Conservation (phyloP, 2,888 invertebrate genomes). For the Doris montereyensis region DNA sequence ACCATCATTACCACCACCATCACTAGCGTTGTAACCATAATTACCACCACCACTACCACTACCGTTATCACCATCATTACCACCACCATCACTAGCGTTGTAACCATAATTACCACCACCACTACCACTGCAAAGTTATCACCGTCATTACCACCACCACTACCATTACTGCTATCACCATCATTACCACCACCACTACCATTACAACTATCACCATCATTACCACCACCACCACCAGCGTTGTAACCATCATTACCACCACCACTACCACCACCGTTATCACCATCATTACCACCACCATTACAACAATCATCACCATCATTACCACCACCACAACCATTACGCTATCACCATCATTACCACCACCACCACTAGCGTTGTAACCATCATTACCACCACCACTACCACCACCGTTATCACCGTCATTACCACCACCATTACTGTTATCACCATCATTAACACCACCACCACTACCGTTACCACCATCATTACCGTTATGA, state of each 20-base stretch:
- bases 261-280: slow-evolving; percentile 12
- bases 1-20: background rate
- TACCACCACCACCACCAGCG: background rate
- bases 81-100: background rate
- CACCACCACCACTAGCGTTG: background rate
- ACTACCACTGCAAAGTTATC: background rate
- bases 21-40: background rate
- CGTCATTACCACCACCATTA: background rate
- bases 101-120: background rate
- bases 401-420: slow-evolving; percentile 8
- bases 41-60: background rate
- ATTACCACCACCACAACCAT: background rate
- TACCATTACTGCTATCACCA: background rate
- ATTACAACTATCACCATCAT: too few relatives aligned
- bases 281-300: background rate
- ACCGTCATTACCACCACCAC: slow-evolving; percentile 15
- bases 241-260: background rate
- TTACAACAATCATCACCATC: background rate
- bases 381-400: background rate
- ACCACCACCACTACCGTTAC: slow-evolving; percentile 15
- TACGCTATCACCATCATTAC: background rate
- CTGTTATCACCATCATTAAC: background rate
- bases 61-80: background rate
- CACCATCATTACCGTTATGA: slow-evolving; percentile 37
- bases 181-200: background rate